A percentile compares a stretch with the other conserved stretches of the same genome.
Conservation (phyloP, 2,797 vertebrate genomes). For the Adelosebastes latens region DNA sequence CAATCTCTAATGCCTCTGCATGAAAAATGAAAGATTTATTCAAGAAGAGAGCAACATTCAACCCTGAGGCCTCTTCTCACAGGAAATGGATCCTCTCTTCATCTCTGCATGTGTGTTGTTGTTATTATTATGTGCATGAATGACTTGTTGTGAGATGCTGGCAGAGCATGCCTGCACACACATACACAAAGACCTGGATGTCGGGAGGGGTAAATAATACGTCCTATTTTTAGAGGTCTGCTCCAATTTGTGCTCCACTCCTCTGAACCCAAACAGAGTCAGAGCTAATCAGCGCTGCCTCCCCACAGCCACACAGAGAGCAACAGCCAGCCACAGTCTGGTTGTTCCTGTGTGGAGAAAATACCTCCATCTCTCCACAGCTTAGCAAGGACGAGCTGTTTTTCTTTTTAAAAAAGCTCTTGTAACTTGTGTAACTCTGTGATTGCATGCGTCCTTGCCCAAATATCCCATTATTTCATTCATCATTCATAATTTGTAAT, state of each 20-base stretch:
- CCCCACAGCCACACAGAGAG: slow-evolving; percentile 10
- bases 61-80: slow-evolving; percentile 32
- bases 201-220: slow-evolving; percentile 60
- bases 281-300: slow-evolving; percentile 57
- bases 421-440: neutral
- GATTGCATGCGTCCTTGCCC: neutral
- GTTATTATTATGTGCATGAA: slow-evolving; percentile 34
- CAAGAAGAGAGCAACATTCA: slow-evolving; percentile 40
- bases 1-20: slow-evolving; percentile 14
- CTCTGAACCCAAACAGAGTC: slow-evolving; percentile 62
- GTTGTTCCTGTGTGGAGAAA: slow-evolving; percentile 8
- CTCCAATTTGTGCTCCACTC: slow-evolving; percentile 67
- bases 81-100: slow-evolving; percentile 44
- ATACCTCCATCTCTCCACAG: slow-evolving; percentile 11
- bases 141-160: slow-evolving; percentile 37
- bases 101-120: neutral
- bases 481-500: no score
- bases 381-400: neutral
- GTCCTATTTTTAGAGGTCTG: slow-evolving; percentile 72
- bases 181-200: slow-evolving; percentile 61
- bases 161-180: slow-evolving; percentile 24
- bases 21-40: slow-evolving; percentile 49
- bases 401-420: neutral
- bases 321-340: neutral
- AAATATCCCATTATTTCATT: neutral